Base-by-base conservation (phyloP, 2,888 invertebrate genomes). In the Glomeris marginata region DNA sequence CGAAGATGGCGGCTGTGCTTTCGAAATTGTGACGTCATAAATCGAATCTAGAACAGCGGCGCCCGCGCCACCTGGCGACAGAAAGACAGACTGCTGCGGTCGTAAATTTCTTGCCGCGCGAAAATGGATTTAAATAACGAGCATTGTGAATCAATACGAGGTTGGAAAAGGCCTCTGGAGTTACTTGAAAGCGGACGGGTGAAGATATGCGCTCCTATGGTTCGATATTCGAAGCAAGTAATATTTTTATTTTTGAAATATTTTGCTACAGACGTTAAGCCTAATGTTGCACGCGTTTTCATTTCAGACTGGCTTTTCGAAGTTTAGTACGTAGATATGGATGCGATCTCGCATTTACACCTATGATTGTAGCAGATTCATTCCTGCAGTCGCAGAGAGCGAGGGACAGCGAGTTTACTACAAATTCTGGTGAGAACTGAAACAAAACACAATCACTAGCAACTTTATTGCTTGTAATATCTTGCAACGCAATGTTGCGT, bases 321-420 rank as follows among this genome's bases (percentile, higher is more conserved):
- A 72, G 73, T 50, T 67, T 90, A 18, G 77, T 87, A 1, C 72
- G 81, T 53, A 76, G 79, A 54, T 91, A 90, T 67, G 78, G 78
- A 42, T 88, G 87, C 56, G 87, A 95, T 65, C 66, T 97, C 51
- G 82, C 85, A 58, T 97, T 85, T 64, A 88, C 94, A 0, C 95
- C 97, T 1, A 97, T 98, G 97, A 91, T 97, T 58, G 73, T 97
- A 55, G 86, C 95, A 0, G 84, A 91, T 66, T 90, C 91, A 1
- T 95, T 95, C 69, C 78, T 86, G 48, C 79, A 81, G 62, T 94
- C 94, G 56, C 71, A 77, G 49, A 84, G 86, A 68, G 94, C 94
- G 13, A 76, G 97, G 47, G 66, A 73, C 4, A 83, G 76, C 67
- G 88, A 90, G 67, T 88, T 90, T 64, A 74, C 78, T 5, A 86